Base-by-base conservation (phyloP, 2,113 vertebrate genomes). In the Oreotragus oreotragus region DNA sequence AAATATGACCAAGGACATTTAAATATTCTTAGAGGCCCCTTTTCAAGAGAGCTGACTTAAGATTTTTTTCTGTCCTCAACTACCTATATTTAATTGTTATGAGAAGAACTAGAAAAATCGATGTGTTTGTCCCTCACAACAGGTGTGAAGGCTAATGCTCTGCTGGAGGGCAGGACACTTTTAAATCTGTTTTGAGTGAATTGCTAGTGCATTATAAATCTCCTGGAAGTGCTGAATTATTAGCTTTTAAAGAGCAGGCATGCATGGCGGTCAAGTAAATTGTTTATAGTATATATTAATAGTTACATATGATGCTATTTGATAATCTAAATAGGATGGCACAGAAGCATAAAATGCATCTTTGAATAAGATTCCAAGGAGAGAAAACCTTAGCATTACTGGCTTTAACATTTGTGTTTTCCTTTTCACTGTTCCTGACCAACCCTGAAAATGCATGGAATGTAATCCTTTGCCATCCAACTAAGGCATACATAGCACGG, bases 61-160 rank as follows among this genome's bases (percentile, higher is more conserved):
- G 36, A 39, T 16, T 77, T 73, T 66, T 66, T 70, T 47, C 5
- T 4, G 39, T 95, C 11, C 47, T 47, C 57, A 97, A 95, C 60
- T 92, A 84, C 81, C 21, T 95, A n/a, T 91, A 91, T 88, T 70
- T 80, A 45, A 33, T 89, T 64, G 45, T 11, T 0, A 33, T 77
- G 27, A 66, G 84, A 16, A 96, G 76, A 77, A 73, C 83, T 30
- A 62, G 51, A 87, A 93, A 96, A 90, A 70, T 23, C 21, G 90
- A 33, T 1, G 30, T 92, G 96, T 98, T 98, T 97, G 49, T 86
- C 4, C 27, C 84, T 27, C 45, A 64, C 57, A 83, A 95, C 70
- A 97, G 90, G 77, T 98, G 47, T 33, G 60, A 92, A 98, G 90
- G 27, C 73, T 97, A 93, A 91, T 88, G 73, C 87, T 95, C 89